Base-by-base conservation (phyloP, 1,140 invertebrate species). In the Drosophila albomicans region DNA sequence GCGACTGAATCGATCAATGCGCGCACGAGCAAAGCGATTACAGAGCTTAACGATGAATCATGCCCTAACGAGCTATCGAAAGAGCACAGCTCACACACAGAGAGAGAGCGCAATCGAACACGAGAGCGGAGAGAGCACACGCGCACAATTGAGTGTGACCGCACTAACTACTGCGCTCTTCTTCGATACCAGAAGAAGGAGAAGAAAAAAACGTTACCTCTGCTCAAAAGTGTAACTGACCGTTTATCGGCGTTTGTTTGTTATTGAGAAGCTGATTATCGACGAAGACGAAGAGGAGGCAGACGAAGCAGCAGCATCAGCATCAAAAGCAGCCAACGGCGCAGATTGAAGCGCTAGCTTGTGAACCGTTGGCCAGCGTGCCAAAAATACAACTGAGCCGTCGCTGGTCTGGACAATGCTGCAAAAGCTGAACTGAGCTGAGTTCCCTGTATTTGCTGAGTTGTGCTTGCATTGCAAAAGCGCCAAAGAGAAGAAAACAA, bases 1-100 rank as follows among this genome's bases (percentile, higher is more conserved):
- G 54, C 74, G 25, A 16, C 61, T 45, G 84, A 80, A 88, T 88
- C 80, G 84, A 88, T 87, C 82, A 88, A 67, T 88, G 80, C 77
- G 84, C 82, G 84, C 82, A 87, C 82, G 82, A 88, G 82, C 81
- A 87, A 68, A 77, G 38, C 82, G 82, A 87, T 87, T 87, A 88
- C 78, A 77, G 48, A 78, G 82, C 82, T 79, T 79, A 82, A 87
- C 72, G 78, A 74, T 87, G 84, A 87, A 80, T 87, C 84, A 87
- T 51, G 65, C 79, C 73, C 56, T 65, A 58, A 66, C 66, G 81
- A 63, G 80, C 45, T 45, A 35, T n/a, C 54, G 52, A 43, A n/a
- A 68, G 59, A 63, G 52, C 11, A 25, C 16, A 16, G 2, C 30
- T 5, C 30, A 15, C 54, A 58, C 62, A 16, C 16, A 20, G 62